These are phyloP conservation scores for Echinometra lucunter DNA, from an alignment of 53 echinoderm and acorn worm species.

Conservation along the genomic window DNA sequence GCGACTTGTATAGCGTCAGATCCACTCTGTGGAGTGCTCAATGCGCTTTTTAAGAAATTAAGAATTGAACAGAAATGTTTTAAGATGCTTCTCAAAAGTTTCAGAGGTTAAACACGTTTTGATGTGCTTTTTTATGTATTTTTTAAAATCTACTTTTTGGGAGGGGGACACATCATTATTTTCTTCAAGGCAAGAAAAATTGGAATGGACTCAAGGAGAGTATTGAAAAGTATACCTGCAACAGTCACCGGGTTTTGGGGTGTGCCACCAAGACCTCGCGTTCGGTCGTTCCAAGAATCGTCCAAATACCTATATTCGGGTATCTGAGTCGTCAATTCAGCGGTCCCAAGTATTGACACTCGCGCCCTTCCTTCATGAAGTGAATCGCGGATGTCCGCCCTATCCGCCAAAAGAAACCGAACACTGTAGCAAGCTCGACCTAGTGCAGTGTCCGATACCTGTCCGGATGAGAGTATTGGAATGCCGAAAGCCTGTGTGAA, in stretches of 20 bases:
- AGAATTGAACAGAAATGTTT: too few species aligned
- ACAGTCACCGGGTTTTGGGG: slow-evolving; percentile 70
- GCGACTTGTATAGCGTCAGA: too few species aligned
- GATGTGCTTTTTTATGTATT: too few species aligned
- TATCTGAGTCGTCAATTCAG: slow-evolving; percentile 76
- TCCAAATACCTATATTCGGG: slow-evolving; percentile 78
- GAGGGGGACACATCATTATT: too few species aligned
- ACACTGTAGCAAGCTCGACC: slow-evolving; percentile 78
- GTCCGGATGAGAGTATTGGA: slow-evolving; percentile 76
- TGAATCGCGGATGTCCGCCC: slow-evolving; percentile 77
- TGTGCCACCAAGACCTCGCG: slow-evolving; percentile 78
- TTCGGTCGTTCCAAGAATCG: slow-evolving; percentile 65
- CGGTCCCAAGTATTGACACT: slow-evolving; percentile 70
- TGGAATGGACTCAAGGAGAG: background rate
- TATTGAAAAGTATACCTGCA: slow-evolving; percentile 1
- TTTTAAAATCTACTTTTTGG: too few species aligned
- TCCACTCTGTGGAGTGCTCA: too few species aligned
- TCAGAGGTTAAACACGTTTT: too few species aligned
- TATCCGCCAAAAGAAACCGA: slow-evolving; percentile 77
- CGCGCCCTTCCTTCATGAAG: slow-evolving; percentile 76
- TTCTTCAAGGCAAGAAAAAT: too few species aligned
- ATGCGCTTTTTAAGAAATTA: too few species aligned
- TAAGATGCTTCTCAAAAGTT: too few species aligned
- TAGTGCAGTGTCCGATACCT: slow-evolving; percentile 64
- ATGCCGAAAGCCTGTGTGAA: slow-evolving; percentile 83